phyloP scores from a whole-genome alignment of 1,140 invertebrate genomes.

The Lepidotrigona ventralis region DNA sequence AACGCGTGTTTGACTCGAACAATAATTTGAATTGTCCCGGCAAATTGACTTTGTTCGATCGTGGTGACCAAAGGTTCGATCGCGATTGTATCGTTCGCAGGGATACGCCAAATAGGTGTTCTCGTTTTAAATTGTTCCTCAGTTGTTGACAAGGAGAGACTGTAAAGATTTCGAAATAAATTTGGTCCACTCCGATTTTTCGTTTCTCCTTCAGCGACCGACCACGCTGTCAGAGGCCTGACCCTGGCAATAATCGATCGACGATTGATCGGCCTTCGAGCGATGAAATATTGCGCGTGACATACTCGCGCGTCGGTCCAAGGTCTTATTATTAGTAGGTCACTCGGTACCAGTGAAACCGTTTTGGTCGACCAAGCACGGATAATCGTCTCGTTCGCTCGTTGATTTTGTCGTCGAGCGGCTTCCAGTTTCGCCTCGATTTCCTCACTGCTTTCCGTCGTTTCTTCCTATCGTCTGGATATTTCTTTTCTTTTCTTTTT shows the following conservation, averaged over 20 bases:
- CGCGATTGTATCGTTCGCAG: neutral
- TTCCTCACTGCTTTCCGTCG: accelerated
- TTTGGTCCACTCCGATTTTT: neutral
- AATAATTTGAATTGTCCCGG: neutral
- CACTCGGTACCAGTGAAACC: slow-evolving; percentile 40
- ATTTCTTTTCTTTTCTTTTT: too few relatives aligned
- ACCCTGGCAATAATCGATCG: slow-evolving; percentile 55
- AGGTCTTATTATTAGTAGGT: slow-evolving; percentile 62
- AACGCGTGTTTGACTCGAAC: neutral
- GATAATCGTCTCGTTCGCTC: slow-evolving; percentile 16
- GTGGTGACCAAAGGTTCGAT: neutral
- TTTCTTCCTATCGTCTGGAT: neutral
- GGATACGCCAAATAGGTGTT: neutral
- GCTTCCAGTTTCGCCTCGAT: neutral
- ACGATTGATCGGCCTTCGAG: slow-evolving; percentile 58
- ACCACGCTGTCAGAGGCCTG: neutral
- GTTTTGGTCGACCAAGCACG: slow-evolving; percentile 21
- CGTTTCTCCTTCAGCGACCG: neutral
- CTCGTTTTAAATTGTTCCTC: neutral
- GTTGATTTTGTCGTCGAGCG: neutral
- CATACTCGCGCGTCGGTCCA: slow-evolving; percentile 48
- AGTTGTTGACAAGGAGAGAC: neutral
- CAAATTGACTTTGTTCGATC: slow-evolving; percentile 1
- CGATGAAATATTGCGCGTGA: slow-evolving; percentile 57
- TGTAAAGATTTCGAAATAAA: neutral